Evolutionary conservation across 2,113 vertebrate species (phyloP).

Genomic region (Thermophis baileyi): DNA sequence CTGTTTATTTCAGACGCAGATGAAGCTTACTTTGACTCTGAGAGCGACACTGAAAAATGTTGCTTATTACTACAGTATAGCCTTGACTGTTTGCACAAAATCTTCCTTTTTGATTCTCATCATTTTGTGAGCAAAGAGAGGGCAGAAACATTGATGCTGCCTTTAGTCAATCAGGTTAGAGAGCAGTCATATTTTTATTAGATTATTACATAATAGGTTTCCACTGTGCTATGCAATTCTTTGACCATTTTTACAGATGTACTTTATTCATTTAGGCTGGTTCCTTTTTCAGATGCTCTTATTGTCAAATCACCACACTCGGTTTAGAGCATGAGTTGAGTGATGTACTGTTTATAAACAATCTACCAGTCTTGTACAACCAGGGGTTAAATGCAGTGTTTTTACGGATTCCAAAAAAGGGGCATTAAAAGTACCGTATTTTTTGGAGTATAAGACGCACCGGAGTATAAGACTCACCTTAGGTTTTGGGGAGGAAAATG

Average conservation of each 20-base stretch:
- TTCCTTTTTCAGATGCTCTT: neutral
- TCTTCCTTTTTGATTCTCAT: conserved; percentile 91
- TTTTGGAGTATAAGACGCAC: too few species aligned
- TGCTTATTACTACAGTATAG: conserved; percentile 76
- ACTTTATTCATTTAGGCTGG: neutral
- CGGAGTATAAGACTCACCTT: too few species aligned
- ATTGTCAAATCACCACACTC: neutral
- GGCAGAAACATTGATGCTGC: conserved; percentile 82
- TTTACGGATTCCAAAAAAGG: neutral
- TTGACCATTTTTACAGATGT: neutral
- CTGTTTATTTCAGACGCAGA: conserved; percentile 62
- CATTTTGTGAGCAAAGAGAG: conserved; percentile 89
- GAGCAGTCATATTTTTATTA: neutral
- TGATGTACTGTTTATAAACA: neutral
- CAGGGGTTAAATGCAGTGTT: neutral
- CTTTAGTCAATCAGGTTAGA: conserved; percentile 89
- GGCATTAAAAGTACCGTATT: neutral
- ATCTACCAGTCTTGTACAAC: neutral
- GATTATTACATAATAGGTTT: neutral
- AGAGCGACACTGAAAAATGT: conserved; percentile 74
- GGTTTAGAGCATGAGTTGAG: neutral
- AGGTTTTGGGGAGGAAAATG: too few species aligned
- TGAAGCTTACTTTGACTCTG: conserved; percentile 75
- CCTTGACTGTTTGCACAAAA: conserved; percentile 84
- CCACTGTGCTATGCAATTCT: neutral